A percentile compares a stretch with the other conserved stretches of the same genome.
Conservation (phyloP, 1,140 invertebrate genomes). For the Melanaphis sacchari region DNA sequence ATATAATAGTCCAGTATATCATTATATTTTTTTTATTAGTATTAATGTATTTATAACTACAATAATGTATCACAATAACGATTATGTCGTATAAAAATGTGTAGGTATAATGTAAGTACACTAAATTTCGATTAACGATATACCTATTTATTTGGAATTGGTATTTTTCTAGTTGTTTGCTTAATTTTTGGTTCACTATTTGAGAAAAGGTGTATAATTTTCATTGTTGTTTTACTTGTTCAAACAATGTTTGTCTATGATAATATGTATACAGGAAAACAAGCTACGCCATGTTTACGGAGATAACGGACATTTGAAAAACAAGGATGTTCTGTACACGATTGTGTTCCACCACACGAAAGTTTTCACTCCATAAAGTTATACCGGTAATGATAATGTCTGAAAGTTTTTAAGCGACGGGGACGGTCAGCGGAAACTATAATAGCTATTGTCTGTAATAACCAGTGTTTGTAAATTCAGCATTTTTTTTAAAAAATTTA, state of each 20-base stretch:
- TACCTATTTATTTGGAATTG: not conserved
- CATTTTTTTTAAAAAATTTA: not conserved
- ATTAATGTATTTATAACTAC: not conserved
- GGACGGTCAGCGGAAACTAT: conserved; percentile 12
- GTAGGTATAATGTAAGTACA: not conserved
- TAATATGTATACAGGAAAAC: conserved; percentile 34
- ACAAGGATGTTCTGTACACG: not conserved
- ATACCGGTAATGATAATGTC: conserved; percentile 36
- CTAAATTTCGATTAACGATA: not conserved
- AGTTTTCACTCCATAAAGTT: conserved; percentile 32
- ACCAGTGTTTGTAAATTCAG: not conserved
- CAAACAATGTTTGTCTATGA: not conserved
- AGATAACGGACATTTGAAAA: conserved; percentile 13
- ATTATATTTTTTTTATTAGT: not conserved
- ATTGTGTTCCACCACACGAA: not conserved
- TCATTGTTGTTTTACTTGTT: not conserved
- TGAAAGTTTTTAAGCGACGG: conserved; percentile 19
- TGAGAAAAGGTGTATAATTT: not conserved
- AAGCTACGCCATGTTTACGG: not conserved
- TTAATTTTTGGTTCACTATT: not conserved
- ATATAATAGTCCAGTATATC: not conserved
- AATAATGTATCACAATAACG: not conserved
- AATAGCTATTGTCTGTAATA: not conserved
- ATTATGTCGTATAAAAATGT: not conserved
- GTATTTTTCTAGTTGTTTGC: not conserved